phyloP scores from a whole-genome alignment of 2,113 vertebrate genomes.

The Phodopus roborovskii region DNA sequence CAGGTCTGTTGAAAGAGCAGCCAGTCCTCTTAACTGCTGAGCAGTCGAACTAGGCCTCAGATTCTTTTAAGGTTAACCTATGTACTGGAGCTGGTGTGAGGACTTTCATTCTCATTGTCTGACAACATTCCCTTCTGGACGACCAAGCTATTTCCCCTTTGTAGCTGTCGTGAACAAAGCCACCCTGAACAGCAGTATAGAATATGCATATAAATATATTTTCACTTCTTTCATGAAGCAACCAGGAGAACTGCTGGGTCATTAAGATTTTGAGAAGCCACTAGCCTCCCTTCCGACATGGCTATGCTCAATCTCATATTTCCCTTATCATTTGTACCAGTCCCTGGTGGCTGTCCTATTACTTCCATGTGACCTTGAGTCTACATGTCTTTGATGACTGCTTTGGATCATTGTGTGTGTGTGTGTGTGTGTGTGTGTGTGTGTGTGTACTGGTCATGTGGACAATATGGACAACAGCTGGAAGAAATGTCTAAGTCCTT shows the following conservation, averaged over 20 bases:
- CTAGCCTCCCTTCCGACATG: background rate
- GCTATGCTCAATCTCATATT: background rate
- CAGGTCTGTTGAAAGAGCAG: background rate
- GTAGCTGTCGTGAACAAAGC: background rate
- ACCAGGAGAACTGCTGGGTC: background rate
- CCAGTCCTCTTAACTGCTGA: background rate
- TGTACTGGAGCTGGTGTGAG: accelerated
- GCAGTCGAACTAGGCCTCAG: background rate
- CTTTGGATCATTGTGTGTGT: background rate
- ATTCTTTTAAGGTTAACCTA: background rate
- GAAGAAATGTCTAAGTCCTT: background rate
- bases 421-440: background rate
- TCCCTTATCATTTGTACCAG: background rate
- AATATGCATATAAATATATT: background rate
- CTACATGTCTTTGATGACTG: background rate
- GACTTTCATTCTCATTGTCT: background rate
- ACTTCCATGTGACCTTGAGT: background rate
- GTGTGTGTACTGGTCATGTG: background rate
- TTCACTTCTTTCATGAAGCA: background rate
- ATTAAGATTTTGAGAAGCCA: background rate
- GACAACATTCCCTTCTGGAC: background rate
- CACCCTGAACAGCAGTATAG: background rate
- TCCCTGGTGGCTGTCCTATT: too few relatives aligned
- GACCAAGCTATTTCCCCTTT: background rate
- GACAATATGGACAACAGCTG: too few relatives aligned